Evolutionary conservation across 2,797 vertebrate species (phyloP).

Genomic region (Loris lydekkerianus): DNA sequence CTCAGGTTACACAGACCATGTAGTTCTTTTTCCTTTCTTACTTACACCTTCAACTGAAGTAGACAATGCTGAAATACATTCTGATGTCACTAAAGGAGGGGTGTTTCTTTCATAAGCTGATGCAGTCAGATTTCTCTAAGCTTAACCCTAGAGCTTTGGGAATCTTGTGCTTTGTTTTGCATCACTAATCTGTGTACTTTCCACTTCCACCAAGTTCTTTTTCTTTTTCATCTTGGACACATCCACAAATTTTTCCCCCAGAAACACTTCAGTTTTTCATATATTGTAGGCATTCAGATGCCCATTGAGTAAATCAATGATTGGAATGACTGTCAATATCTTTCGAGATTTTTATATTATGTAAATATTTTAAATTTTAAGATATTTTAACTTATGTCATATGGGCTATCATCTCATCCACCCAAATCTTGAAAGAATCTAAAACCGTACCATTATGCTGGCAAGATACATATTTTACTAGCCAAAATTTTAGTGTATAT

Average conservation of each 20-base stretch:
- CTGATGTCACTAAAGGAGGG: not conserved
- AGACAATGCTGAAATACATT: not conserved
- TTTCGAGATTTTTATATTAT: not conserved
- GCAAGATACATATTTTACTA: not conserved
- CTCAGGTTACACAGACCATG: not conserved
- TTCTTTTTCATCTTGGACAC: not conserved
- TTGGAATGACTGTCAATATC: not conserved
- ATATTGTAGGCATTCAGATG: not conserved
- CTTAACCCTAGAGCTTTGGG: not conserved
- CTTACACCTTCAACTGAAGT: not conserved
- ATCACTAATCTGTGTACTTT: not conserved
- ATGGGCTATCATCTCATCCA: not conserved
- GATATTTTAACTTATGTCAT: not conserved
- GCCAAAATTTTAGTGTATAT: not conserved
- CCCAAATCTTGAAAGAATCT: not conserved
- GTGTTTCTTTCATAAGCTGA: not conserved
- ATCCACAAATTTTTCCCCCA: not conserved
- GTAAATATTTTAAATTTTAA: not conserved
- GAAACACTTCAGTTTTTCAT: not conserved
- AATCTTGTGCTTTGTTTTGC: not conserved
- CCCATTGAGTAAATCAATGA: not conserved
- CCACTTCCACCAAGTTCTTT: not conserved
- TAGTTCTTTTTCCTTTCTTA: not conserved
- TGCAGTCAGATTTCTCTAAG: not conserved
- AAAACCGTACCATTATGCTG: not conserved